Percentiles rank a stretch among this genome's conserved stretches.
Conservation (phyloP, 2,888 invertebrate species). For the Octonoba sinensis region DNA sequence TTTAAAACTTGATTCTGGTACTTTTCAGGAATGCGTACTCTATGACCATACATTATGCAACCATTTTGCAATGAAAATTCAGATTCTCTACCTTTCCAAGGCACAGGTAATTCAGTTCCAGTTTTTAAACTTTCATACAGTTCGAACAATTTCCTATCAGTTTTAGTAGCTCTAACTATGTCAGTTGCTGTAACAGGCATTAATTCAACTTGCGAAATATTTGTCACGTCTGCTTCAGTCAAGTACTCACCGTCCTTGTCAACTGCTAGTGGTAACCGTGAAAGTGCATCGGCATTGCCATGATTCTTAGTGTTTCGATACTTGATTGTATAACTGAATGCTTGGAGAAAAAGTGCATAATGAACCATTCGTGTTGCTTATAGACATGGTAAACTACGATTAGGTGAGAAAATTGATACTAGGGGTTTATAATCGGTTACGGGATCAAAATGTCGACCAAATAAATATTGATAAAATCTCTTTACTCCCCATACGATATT, state of each 20-base stretch:
- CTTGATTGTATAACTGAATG: conserved; percentile 48
- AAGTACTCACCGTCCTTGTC: conserved; percentile 43
- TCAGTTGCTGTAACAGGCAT: conserved; percentile 46
- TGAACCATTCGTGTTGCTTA: conserved; percentile 68
- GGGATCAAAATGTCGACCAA: conserved; percentile 68
- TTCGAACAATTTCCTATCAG: conserved; percentile 44
- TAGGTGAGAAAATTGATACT: conserved; percentile 69
- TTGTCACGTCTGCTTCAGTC: conserved; percentile 44
- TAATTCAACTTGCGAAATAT: conserved; percentile 45
- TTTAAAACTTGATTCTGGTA: conserved; percentile 42
- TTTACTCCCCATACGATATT: conserved; percentile 68
- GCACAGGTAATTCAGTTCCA: conserved; percentile 45
- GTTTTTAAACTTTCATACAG: conserved; percentile 46
- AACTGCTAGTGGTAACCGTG: conserved; percentile 45
- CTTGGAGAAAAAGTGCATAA: conserved; percentile 68
- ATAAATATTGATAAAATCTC: conserved; percentile 67
- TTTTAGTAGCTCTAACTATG: conserved; percentile 44
- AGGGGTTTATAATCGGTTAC: conserved; percentile 70
- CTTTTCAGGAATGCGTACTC: conserved; percentile 47
- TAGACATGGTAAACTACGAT: conserved; percentile 68
- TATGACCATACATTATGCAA: conserved; percentile 47
- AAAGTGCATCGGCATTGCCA: conserved; percentile 48
- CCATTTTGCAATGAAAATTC: conserved; percentile 47
- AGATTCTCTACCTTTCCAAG: conserved; percentile 45
- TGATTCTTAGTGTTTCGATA: conserved; percentile 39